Evolutionary conservation across 2,797 vertebrate genomes (phyloP), one percentile per base, ranked within the genome.

Genomic region (Brachyrhaphis roseni): DNA sequence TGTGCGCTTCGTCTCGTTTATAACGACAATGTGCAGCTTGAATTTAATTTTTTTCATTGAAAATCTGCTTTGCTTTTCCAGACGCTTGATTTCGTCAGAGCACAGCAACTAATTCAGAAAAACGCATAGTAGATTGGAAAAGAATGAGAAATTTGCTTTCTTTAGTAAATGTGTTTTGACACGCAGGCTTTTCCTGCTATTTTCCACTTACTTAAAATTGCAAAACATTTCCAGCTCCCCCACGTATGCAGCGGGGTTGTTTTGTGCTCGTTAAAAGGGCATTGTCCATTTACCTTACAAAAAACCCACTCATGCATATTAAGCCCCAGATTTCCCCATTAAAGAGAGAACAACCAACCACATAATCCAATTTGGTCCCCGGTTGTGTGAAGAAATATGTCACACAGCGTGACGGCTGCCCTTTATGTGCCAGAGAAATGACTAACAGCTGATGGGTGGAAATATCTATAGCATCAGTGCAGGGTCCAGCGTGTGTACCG

Each of bases 391-490:
- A 81, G 83, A 85, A 88, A 90, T 85, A 85, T 81, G 84, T 86
- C 81, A 84, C 20, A 34, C 78, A 74, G 76, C 75, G 72, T 68
- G 76, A 83, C 82, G 82, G 23, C 77, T 64, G 74, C 76, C 75
- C 76, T 75, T 76, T 53, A 36, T 72, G 87, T 82, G 87, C 84
- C 88, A 90, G 70, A 90, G 82, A 80, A 82, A 89, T 90, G 88
- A 89, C 86, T 86, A 92, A 93, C 79, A 90, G 85, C 86, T 90
- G 88, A 91, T 90, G 88, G 91, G 81, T 92, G 91, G 91, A 92
- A 94, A 94, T 85, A 84, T 90, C 90, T 83, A 76, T 90, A 91
- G 70, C 77, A 77, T 86, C 41, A 88, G 88, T 57, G 34, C 34
- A 78, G 84, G 76, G 72, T 85, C 82, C 75, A 66, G 79, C 31